These are phyloP conservation scores for Galeopsomyia nigrocyanea DNA, from an alignment of 2,888 invertebrate genomes.

Conservation along the genomic window DNA sequence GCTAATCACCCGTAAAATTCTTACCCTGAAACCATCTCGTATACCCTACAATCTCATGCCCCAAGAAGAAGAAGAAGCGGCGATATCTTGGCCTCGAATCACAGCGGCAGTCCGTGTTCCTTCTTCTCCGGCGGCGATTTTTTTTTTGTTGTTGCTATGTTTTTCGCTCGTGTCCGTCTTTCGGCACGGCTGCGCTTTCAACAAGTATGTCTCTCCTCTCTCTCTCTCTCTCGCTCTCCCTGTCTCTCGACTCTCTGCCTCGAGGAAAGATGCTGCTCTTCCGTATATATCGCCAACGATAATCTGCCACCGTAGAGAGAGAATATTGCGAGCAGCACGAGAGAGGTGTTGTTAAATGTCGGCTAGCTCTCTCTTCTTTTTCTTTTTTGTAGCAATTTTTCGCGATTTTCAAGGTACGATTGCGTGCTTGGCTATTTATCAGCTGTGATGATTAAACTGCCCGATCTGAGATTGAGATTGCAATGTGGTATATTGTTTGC, in stretches of 20 bases:
- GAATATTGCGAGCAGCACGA: conserved; percentile 24
- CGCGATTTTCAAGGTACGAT: conserved; percentile 43
- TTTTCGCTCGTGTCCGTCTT: conserved; percentile 28
- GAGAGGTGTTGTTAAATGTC: conserved; percentile 42
- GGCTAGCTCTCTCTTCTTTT: conserved; percentile 13
- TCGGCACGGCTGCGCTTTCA: conserved; percentile 20
- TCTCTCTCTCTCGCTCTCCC: conserved; percentile 12
- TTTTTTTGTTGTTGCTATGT: too few species aligned
- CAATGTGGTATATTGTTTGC: too few species aligned
- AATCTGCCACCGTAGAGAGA: conserved; percentile 44
- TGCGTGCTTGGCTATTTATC: conserved; percentile 40
- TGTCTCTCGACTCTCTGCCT: too few species aligned
- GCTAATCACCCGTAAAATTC: too few species aligned
- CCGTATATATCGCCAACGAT: conserved; percentile 41
- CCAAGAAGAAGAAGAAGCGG: too few species aligned
- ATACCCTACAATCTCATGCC: too few species aligned
- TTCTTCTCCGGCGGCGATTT: conserved; percentile 6
- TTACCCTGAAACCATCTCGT: too few species aligned
- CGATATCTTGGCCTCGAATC: too few species aligned
- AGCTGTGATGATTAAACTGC: conserved; percentile 36
- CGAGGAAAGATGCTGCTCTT: not conserved
- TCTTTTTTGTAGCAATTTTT: conserved; percentile 1
- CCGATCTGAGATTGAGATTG: not conserved
- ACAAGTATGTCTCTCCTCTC: conserved; percentile 36
- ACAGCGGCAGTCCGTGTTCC: conserved; percentile 6